Evolutionary conservation across 2,888 invertebrate species (phyloP).

Genomic region (Drosophila paramelanica): DNA sequence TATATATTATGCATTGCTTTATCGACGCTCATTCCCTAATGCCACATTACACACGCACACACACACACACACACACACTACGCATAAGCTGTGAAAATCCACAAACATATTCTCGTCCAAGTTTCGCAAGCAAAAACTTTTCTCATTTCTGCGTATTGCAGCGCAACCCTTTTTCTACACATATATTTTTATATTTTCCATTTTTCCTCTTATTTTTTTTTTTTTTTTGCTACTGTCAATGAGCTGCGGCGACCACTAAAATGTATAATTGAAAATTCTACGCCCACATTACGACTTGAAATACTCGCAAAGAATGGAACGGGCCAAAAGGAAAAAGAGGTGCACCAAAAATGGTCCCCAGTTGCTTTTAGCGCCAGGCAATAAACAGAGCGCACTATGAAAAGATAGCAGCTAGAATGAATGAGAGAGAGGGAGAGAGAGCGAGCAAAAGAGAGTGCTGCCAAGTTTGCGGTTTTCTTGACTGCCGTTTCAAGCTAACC

Average conservation of each 20-base stretch:
- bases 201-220: conserved; percentile 14
- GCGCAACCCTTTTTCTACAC: conserved; percentile 36
- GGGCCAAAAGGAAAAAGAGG: neutral
- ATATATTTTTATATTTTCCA: neutral
- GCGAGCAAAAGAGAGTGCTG: conserved; percentile 22
- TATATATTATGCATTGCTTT: conserved; percentile 5
- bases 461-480: conserved; percentile 68
- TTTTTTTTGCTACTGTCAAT: conserved; percentile 56
- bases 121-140: conserved; percentile 55
- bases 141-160: conserved; percentile 59
- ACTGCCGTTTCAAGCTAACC: conserved; percentile 29
- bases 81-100: conserved; percentile 37
- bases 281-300: conserved; percentile 69
- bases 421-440: neutral
- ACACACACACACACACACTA: conserved; percentile 16
- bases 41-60: conserved; percentile 5
- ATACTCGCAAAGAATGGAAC: conserved; percentile 18
- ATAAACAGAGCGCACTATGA: conserved; percentile 64
- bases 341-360: conserved; percentile 61
- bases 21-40: conserved; percentile 13
- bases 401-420: conserved; percentile 26
- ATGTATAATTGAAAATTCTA: conserved; percentile 75
- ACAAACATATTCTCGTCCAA: conserved; percentile 28
- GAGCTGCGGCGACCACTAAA: conserved; percentile 67
- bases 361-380: conserved; percentile 74